A percentile compares a stretch with the other conserved stretches of the same genome.
Conservation (phyloP, 2,797 vertebrate species). For the Poeciliopsis paucimaculata region DNA sequence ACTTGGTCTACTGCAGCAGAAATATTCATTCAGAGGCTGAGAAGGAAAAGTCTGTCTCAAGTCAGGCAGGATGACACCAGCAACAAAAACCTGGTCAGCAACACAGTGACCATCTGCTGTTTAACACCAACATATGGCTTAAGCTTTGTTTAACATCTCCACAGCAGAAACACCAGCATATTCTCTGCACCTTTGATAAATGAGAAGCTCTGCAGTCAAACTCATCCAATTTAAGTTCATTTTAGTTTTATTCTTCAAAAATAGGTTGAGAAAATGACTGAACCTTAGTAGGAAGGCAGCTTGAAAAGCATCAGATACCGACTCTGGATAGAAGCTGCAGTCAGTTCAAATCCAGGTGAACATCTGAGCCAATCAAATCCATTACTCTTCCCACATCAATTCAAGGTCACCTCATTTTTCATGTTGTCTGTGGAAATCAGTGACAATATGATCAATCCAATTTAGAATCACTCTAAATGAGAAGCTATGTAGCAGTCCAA, state of each 20-base stretch:
- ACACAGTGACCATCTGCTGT: constrained; percentile 1
- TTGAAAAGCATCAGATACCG: background rate
- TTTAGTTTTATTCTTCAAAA: background rate
- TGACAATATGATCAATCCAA: background rate
- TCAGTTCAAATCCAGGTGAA: background rate
- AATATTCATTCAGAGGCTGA: background rate
- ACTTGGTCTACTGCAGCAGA: background rate
- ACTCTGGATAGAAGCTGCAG: background rate
- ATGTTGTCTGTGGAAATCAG: background rate
- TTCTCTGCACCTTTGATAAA: background rate
- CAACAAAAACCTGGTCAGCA: background rate
- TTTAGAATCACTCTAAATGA: background rate
- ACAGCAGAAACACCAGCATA: background rate
- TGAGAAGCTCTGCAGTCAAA: background rate
- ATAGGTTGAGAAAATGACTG: background rate
- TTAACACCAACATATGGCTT: background rate
- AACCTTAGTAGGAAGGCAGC: background rate
- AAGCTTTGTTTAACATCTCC: constrained; percentile 4
- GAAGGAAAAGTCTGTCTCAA: background rate
- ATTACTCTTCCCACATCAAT: background rate
- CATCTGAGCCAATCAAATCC: background rate
- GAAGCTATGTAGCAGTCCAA: background rate
- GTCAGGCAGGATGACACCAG: background rate
- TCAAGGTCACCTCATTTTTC: background rate
- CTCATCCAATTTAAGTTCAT: background rate